Evolutionary conservation across 1,140 invertebrate species (phyloP).

Genomic region (Heliconius congener): DNA sequence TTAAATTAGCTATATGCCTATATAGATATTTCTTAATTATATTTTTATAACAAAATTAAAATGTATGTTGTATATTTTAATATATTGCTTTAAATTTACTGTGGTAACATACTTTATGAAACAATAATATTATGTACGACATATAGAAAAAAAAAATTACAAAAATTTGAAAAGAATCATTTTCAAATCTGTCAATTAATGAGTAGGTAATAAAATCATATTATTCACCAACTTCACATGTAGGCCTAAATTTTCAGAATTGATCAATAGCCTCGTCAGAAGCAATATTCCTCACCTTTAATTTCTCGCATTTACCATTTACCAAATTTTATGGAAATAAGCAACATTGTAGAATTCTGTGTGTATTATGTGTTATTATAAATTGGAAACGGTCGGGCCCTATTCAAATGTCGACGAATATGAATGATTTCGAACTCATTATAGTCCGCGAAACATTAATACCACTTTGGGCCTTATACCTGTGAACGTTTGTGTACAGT

Average conservation of each 20-base stretch:
- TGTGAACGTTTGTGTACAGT: conserved; percentile 7
- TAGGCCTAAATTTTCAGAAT: not conserved
- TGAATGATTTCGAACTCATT: conserved; percentile 51
- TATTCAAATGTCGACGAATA: conserved; percentile 54
- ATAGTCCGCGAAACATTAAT: conserved; percentile 38
- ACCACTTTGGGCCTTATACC: conserved; percentile 1
- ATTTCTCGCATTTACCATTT: conserved; percentile 24
- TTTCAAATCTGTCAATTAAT: not conserved
- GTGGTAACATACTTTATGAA: too few relatives aligned
- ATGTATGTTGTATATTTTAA: too few relatives aligned
- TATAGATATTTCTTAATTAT: too few relatives aligned
- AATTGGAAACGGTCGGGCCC: conserved; percentile 49
- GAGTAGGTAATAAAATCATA: not conserved
- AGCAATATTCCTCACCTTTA: conserved; percentile 25
- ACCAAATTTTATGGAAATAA: conserved; percentile 48
- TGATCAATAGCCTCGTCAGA: conserved; percentile 18
- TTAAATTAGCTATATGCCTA: too few relatives aligned
- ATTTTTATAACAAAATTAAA: too few relatives aligned
- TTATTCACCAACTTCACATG: not conserved
- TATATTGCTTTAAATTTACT: too few relatives aligned
- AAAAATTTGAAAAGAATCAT: too few relatives aligned
- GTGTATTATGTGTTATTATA: conserved; percentile 47
- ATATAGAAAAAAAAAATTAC: too few relatives aligned
- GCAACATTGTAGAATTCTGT: conserved; percentile 27
- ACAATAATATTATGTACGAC: too few relatives aligned